These are phyloP conservation scores for Melipona beecheii DNA, from an alignment of 2,888 invertebrate species.

Conservation along the genomic window DNA sequence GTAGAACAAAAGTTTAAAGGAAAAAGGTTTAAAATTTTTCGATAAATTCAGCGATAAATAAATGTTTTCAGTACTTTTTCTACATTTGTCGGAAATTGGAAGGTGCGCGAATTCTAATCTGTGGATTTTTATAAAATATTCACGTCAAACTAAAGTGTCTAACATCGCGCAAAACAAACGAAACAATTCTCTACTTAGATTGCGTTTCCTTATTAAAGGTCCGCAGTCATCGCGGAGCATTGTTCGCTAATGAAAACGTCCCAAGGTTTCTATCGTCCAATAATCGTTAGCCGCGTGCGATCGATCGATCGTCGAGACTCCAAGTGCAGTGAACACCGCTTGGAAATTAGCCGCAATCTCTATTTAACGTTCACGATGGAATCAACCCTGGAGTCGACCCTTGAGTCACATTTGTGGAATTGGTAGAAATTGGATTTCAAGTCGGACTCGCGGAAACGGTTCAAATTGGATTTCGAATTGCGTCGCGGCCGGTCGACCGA, in stretches of 20 bases:
- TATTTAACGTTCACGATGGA: constrained; percentile 1
- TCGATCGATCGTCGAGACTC: neutral
- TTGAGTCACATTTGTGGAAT: neutral
- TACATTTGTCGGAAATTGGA: too few species aligned
- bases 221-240: neutral
- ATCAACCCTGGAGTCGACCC: neutral
- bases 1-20: neutral
- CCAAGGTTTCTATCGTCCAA: neutral
- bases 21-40: neutral
- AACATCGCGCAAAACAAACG: too few species aligned
- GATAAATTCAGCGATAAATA: neutral
- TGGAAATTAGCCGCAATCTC: neutral
- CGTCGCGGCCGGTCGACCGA: neutral
- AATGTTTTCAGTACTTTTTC: too few species aligned
- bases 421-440: constrained; percentile 19
- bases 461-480: constrained; percentile 23
- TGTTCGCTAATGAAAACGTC: neutral
- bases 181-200: too few species aligned
- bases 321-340: neutral
- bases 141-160: too few species aligned
- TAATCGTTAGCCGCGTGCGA: neutral
- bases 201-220: too few species aligned
- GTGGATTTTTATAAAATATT: too few species aligned
- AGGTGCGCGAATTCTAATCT: too few species aligned
- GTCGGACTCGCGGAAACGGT: constrained; percentile 1